Conservation (phyloP, 2,113 vertebrate species). For the Bathybates hornii region DNA sequence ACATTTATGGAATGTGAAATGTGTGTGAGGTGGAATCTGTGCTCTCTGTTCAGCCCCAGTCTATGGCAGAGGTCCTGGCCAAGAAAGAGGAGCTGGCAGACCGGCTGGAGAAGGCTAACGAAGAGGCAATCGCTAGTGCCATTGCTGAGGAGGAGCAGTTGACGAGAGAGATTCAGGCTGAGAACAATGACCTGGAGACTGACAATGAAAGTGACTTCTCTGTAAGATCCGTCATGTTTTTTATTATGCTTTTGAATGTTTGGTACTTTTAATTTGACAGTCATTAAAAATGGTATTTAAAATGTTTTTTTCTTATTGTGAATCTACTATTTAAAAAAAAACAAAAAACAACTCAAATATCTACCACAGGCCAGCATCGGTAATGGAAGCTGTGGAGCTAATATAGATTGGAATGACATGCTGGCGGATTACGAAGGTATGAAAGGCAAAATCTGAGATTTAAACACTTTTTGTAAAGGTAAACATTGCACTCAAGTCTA, state of each 20-base stretch:
- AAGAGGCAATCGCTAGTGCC: conserved; percentile 97
- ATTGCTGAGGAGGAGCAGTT: conserved; percentile 98
- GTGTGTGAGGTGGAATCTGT: conserved; percentile 19
- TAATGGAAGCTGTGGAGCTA: conserved; percentile 79
- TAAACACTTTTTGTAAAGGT: background rate
- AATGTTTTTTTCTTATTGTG: background rate
- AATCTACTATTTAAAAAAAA: background rate
- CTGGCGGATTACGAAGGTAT: conserved; percentile 96
- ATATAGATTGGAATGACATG: conserved; percentile 94
- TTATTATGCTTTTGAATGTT: background rate
- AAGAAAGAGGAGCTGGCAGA: conserved; percentile 98
- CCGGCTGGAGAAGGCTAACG: conserved; percentile 93
- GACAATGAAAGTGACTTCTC: conserved; percentile 93
- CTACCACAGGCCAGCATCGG: conserved; percentile 78
- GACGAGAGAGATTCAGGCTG: conserved; percentile 93
- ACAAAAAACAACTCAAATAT: background rate
- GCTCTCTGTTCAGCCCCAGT: conserved; percentile 73
- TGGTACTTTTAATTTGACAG: background rate
- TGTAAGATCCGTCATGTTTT: conserved; percentile 68
- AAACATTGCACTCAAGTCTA: background rate
- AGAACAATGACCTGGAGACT: conserved; percentile 90
- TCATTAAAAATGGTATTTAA: background rate
- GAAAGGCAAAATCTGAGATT: background rate
- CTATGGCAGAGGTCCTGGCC: conserved; percentile 96
- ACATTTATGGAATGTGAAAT: background rate